phyloP scores from a whole-genome alignment of 2,797 vertebrate genomes.

The Dipus sagitta region DNA sequence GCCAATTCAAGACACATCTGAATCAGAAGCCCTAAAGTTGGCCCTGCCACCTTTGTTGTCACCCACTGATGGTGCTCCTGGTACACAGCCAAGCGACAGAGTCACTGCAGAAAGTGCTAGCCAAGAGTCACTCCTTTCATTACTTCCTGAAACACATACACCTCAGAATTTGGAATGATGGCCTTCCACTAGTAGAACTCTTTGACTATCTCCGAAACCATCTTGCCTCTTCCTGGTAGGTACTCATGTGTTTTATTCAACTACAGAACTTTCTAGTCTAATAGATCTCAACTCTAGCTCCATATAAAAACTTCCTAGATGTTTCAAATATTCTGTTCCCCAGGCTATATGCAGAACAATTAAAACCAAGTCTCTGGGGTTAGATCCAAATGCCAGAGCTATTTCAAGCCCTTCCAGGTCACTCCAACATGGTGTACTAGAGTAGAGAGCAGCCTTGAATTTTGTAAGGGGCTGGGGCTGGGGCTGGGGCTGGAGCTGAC shows the following conservation, averaged over 20 bases:
- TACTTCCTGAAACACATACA: conserved; percentile 58
- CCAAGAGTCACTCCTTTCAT: conserved; percentile 26
- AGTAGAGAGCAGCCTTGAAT: conserved; percentile 13
- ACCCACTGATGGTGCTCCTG: background rate
- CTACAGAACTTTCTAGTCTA: background rate
- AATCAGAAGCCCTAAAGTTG: background rate
- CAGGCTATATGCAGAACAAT: background rate
- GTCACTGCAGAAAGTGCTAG: background rate
- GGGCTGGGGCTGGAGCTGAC: background rate
- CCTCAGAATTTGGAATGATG: conserved; percentile 56
- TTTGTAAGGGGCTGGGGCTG: background rate
- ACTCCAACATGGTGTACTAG: background rate
- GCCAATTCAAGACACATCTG: too few relatives aligned
- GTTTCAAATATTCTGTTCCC: conserved; percentile 5
- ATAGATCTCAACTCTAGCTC: conserved; percentile 17
- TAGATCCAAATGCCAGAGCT: background rate
- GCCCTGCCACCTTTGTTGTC: background rate
- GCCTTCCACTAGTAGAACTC: conserved; percentile 27
- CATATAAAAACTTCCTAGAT: background rate
- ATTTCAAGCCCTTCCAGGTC: background rate
- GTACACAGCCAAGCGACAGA: background rate
- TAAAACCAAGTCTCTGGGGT: conserved; percentile 34
- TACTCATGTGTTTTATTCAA: background rate
- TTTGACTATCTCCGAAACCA: conserved; percentile 18
- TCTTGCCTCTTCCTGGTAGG: background rate